Evolutionary conservation across 2,888 invertebrate genomes (phyloP), one percentile per base, ranked within the genome.

Genomic region (Muschampia plurimacula): DNA sequence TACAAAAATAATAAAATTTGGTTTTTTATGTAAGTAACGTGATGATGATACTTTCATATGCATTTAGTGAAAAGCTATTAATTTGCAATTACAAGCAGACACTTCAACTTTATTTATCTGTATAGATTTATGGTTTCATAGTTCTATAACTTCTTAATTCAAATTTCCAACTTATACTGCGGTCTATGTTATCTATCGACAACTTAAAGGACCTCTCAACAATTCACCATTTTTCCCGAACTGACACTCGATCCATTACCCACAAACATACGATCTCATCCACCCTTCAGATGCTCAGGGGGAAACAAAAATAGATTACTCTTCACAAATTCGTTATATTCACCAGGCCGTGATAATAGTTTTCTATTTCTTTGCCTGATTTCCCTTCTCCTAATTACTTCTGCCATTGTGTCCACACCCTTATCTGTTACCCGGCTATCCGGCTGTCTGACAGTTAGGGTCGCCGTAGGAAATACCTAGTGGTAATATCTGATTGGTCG

Each of bases 351-450:
- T 55, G 55, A 55, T 55, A 55, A 22, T 22, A 55, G 55, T 55
- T 52, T 52, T 52, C n/a, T 52, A 52, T 52, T 55, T 55, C 55
- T 22, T 10, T 7, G 55, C 22, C 10, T 55, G 22, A 22, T 55
- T 52, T 15, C 55, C 22, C 55, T 15, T 55, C 22, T 8, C 55
- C 55, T 55, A 55, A 55, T 55, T 55, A 55, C 55, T 55, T 55
- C 55, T 55, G 55, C 55, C 55, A 55, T 55, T 55, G 55, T 55
- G 55, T 55, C 55, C 9, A 22, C 55, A 55, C 55, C 55, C 55
- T 55, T 55, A 55, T 55, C 55, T 55, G 22, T 22, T 22, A 8
- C 15, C 15, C 15, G 55, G 55, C 22, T 55, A 55, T 55, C 55
- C 22, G 55, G 55, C 8, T 55, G 22, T 55, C 55, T 55, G 55